These are phyloP conservation scores for Papilio glaucus DNA, from an alignment of 1,140 invertebrate species.

Conservation along the genomic window DNA sequence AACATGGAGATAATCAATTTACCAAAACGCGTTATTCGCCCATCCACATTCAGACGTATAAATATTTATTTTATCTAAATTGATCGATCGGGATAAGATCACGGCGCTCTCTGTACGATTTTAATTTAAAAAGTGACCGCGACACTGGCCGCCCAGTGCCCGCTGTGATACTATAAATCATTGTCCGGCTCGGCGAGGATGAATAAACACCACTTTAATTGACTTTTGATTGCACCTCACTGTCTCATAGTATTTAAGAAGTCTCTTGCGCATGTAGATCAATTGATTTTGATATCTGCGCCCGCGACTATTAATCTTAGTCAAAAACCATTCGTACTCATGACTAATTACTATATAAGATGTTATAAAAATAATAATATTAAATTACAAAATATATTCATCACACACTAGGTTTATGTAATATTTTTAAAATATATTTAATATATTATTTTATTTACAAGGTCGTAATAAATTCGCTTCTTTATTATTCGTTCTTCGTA, in stretches of 20 bases:
- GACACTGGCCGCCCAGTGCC: conserved; percentile 72
- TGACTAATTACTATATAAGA: not conserved
- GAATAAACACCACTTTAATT: conserved; percentile 81
- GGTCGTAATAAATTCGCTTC: too few relatives aligned
- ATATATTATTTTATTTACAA: too few relatives aligned
- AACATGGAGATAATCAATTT: conserved; percentile 79
- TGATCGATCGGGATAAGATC: conserved; percentile 81
- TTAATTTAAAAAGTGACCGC: conserved; percentile 78
- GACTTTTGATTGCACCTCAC: conserved; percentile 75
- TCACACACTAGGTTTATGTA: too few relatives aligned
- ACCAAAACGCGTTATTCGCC: conserved; percentile 76
- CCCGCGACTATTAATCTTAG: conserved; percentile 18
- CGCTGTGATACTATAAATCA: conserved; percentile 82
- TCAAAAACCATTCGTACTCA: conserved; percentile 22
- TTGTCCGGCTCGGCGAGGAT: conserved; percentile 60
- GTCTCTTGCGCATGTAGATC: conserved; percentile 50
- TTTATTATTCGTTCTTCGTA: too few relatives aligned
- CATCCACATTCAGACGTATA: conserved; percentile 78
- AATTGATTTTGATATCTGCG: conserved; percentile 58
- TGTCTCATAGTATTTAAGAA: conserved; percentile 74
- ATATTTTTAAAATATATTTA: too few relatives aligned
- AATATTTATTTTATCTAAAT: conserved; percentile 84
- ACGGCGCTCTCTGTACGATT: conserved; percentile 67
- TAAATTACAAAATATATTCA: too few relatives aligned
- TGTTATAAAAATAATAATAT: too few relatives aligned